These are phyloP conservation scores for Myotis davidii DNA, from an alignment of 2,113 vertebrate species.

Conservation along the genomic window DNA sequence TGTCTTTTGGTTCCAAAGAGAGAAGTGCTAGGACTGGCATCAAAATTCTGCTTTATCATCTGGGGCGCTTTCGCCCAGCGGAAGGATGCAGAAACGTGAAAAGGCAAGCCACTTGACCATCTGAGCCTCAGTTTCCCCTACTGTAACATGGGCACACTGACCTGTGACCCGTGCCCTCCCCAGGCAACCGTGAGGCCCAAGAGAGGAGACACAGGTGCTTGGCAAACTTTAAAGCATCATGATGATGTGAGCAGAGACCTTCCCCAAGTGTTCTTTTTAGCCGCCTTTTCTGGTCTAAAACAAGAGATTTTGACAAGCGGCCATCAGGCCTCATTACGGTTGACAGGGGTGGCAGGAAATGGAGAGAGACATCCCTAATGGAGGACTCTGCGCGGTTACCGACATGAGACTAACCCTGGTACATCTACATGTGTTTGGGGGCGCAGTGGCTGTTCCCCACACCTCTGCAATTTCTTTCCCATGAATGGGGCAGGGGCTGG, in stretches of 20 bases:
- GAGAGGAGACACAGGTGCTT: background rate
- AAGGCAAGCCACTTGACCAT: background rate
- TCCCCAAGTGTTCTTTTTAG: background rate
- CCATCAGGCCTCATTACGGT: background rate
- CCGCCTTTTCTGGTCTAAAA: background rate
- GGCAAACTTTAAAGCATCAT: background rate
- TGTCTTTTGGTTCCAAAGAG: background rate
- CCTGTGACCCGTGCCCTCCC: background rate
- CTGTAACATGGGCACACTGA: background rate
- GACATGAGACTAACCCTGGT: background rate
- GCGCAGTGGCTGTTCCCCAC: accelerated
- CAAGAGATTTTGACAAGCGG: background rate
- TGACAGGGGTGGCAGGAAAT: background rate
- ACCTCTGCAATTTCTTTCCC: background rate
- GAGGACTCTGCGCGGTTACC: background rate
- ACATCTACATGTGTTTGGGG: background rate
- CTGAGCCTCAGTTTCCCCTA: background rate
- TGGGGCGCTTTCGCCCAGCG: background rate
- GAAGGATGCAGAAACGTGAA: background rate
- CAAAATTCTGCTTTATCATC: background rate
- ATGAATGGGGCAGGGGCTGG: background rate
- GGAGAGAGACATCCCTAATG: too few relatives aligned
- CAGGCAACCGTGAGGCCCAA: background rate
- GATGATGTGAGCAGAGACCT: background rate
- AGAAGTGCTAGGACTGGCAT: background rate